Evolutionary conservation across 2,113 vertebrate species (phyloP), one percentile per base, ranked within the genome.

Genomic region (Anseranas semipalmata): DNA sequence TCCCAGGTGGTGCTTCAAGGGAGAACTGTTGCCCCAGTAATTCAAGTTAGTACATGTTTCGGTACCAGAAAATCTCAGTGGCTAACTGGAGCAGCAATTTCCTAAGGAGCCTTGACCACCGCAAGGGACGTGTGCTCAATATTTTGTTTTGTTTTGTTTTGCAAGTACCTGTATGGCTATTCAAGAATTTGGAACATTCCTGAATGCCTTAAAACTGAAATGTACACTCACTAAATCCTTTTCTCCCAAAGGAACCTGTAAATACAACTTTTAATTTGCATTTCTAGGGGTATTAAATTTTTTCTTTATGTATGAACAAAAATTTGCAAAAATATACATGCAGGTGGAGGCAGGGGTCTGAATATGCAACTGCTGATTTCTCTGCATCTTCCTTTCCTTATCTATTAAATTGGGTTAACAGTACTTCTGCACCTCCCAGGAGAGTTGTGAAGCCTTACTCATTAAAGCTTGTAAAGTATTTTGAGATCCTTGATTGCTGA

Each of bases 391-490:
- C 22, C 21, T 92, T 91, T 55, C 43, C 66, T 92, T 85, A 72
- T 43, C 70, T 90, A 58, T 90, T 82, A 79, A 68, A 73, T 6
- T 65, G 39, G 56, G 80, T 85, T 93, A 96, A 85, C 60, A 22
- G 68, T 72, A 75, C 48, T 84, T 65, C 60, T 90, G 60, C 52
- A 75, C 33, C 21, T 90, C 90, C 66, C 90, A 41, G 56, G 70
- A 90, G 73, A 41, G 65, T 68, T 81, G 48, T 92, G 56, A 84
- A 95, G 77, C n/a, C 58, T 86, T 68, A 67, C 39, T 86, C 24
- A 53, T 85, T 94, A 92, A 88, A 82, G 75, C 89, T 93, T 62
- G 56, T 62, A 18, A 21, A 75, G 60, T 45, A 78, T 78, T 95
- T 86, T 85, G 70, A 79, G 80, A 66, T 60, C 73, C 76, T 82